Conservation (phyloP, 2,113 vertebrate genomes). For the Heptranchias perlo region DNA sequence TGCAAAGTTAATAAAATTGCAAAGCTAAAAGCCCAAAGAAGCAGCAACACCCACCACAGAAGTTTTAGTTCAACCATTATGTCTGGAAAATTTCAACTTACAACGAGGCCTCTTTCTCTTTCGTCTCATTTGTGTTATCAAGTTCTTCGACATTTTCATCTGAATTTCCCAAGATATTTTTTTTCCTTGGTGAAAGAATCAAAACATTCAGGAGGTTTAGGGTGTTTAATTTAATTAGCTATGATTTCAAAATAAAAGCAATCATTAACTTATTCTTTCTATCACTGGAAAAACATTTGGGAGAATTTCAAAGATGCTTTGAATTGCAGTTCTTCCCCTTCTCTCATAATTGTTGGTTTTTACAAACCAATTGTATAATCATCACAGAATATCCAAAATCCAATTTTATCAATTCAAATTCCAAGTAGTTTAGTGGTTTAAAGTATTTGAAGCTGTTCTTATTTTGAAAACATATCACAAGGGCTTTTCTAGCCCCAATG, state of each 20-base stretch:
- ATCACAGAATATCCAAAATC: conserved; percentile 1
- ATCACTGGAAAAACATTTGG: background rate
- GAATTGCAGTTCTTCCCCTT: background rate
- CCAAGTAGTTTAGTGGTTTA: background rate
- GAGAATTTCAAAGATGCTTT: background rate
- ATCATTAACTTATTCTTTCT: background rate
- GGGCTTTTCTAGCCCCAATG: background rate
- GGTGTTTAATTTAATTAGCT: background rate
- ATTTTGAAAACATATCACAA: background rate
- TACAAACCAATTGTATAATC: background rate
- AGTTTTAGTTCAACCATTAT: background rate
- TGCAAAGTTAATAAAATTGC: background rate
- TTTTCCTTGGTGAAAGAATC: conserved; percentile 62
- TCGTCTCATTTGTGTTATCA: conserved; percentile 74
- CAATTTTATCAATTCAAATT: background rate
- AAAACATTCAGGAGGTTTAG: conserved; percentile 12
- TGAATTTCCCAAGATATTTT: conserved; percentile 72
- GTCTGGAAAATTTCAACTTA: conserved; percentile 60
- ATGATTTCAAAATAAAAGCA: background rate
- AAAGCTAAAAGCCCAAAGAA: background rate
- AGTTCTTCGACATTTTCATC: conserved; percentile 72
- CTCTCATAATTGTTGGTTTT: background rate
- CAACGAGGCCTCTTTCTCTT: conserved; percentile 86
- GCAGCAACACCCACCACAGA: background rate
- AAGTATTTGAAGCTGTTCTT: too few species aligned